Evolutionary conservation across 2,797 vertebrate species (phyloP), one percentile per base, ranked within the genome.

Genomic region (Amblyopsis hoosieri): DNA sequence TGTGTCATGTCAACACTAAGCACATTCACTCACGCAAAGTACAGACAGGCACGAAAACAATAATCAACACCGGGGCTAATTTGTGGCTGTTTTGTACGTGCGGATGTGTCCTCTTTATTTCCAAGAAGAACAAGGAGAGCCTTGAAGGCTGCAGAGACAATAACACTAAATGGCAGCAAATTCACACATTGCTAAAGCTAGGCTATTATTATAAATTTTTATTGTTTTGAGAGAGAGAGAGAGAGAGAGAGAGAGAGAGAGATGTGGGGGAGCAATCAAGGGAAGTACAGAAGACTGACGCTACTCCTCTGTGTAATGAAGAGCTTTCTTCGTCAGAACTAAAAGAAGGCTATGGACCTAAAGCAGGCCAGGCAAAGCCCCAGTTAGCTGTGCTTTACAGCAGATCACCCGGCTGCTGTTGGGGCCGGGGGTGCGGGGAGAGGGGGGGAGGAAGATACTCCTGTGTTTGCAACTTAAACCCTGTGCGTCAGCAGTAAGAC

Each of bases 51-150:
- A 74, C 67, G 45, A 80, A 72, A 78, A 77, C 52, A 2, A 45
- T 2, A 53, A 63, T 76, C 74, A 76, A 78, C 49, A 61, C 37
- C 31, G 47, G 29, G 76, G 71, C 66, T 66, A 82, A 75, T 82
- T 62, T 55, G 58, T 53, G 50, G 55, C 17, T 46, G 12, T 59
- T 45, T 72, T 12, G 23, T 29, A 29, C 23, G 0, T 29, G 42
- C 14, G 14, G 7, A 2, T 13, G n/a, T 12, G 12, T 11, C 14
- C 9, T 52, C 54, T 57, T 47, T 51, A 57, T 51, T 45, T 15
- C 12, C 12, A 52, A 45, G 1, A 29, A 49, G 31, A 51, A 19
- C 46, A 50, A 4, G 31, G 2, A n/a, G 42, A 12, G 31, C 49
- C 29, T 23, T 31, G 45, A 12, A 42, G 45, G 50, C n/a, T 15